phyloP scores from a whole-genome alignment of 2,113 vertebrate genomes.

The Indicator maculatus region DNA sequence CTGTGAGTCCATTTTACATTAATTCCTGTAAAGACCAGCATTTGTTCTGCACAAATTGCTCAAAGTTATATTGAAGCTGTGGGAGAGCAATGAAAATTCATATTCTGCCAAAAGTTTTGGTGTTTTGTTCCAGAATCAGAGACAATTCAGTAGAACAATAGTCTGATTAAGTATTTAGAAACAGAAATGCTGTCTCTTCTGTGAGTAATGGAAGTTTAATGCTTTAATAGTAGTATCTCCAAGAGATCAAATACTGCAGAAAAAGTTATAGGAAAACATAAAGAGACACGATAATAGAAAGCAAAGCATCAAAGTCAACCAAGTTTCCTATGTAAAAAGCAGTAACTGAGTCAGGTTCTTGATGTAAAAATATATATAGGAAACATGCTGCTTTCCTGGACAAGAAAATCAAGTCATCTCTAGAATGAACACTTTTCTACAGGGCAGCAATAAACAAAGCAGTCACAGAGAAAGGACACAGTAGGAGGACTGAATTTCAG shows the following conservation, averaged over 20 bases:
- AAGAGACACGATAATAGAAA: background rate
- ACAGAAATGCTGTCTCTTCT: background rate
- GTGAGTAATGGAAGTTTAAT: background rate
- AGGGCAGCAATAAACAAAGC: background rate
- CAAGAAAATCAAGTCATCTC: background rate
- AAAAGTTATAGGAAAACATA: background rate
- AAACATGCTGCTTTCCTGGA: background rate
- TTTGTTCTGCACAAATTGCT: background rate
- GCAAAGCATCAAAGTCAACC: background rate
- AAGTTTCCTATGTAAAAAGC: background rate
- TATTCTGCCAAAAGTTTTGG: background rate
- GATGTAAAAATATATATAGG: background rate
- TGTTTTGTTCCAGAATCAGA: background rate
- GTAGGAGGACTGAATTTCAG: background rate
- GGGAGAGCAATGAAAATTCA: background rate
- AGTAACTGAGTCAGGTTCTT: background rate
- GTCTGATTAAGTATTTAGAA: background rate
- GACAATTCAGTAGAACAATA: background rate
- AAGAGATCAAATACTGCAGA: background rate
- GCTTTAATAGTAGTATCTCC: background rate
- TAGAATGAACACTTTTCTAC: background rate
- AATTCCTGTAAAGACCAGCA: background rate
- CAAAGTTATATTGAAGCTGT: background rate
- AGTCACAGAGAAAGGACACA: background rate
- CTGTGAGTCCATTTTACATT: background rate